Percentiles rank a stretch among this genome's conserved stretches.
phyloP scores from a whole-genome alignment of 2,888 invertebrate species.

The Melikaiella ostensackeni region DNA sequence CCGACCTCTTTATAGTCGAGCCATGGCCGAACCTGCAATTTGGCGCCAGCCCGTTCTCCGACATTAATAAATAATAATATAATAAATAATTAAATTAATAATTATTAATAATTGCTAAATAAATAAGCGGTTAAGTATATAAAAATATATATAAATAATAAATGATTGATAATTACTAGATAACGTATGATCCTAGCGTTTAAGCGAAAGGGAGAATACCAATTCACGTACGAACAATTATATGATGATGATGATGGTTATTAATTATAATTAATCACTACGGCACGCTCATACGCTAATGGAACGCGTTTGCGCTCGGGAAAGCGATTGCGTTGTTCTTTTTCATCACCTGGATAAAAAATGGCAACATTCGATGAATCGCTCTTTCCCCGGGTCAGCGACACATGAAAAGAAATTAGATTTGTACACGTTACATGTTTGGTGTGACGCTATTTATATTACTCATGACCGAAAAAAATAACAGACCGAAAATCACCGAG shows the following conservation, averaged over 20 bases:
- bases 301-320: constrained; percentile 51
- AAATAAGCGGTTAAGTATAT: constrained; percentile 73
- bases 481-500: constrained; percentile 27
- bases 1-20: constrained; percentile 21
- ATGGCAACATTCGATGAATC: constrained; percentile 47
- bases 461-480: constrained; percentile 43
- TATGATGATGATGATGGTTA: constrained; percentile 60
- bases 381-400: constrained; percentile 62
- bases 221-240: constrained; percentile 68
- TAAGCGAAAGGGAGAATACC: constrained; percentile 69
- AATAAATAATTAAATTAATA: constrained; percentile 73
- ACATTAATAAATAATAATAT: constrained; percentile 74
- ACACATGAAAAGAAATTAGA: constrained; percentile 56
- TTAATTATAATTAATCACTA: constrained; percentile 53
- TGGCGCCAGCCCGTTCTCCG: constrained; percentile 75
- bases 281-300: constrained; percentile 18
- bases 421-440: constrained; percentile 57
- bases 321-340: constrained; percentile 25
- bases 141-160: constrained; percentile 67
- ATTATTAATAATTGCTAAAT: constrained; percentile 75
- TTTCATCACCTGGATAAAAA: constrained; percentile 16
- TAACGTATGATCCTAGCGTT: constrained; percentile 69
- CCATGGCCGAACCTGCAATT: constrained; percentile 57
- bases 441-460: constrained; percentile 59
- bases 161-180: constrained; percentile 72